Evolutionary conservation across 2,888 invertebrate genomes (phyloP), one percentile per base, ranked within the genome.

Genomic region (Spilarctia lutea): DNA sequence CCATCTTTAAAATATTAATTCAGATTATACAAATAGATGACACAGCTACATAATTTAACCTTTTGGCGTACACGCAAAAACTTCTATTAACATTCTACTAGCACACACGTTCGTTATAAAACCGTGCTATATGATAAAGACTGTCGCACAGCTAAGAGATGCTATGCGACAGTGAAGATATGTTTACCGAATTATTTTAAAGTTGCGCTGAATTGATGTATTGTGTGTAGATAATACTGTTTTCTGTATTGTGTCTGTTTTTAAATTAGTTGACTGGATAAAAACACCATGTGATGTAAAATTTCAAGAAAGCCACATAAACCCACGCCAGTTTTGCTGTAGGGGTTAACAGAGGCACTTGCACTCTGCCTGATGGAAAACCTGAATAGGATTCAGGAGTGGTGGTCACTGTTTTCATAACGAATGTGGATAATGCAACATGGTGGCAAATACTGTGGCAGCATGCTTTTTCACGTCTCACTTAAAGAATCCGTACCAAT

Each of bases 11-110:
- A 56, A 77, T 76, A 78, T 72, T 82, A 81, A 76, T 79, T 78
- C 70, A 84, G 81, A 84, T 82, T 81, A 81, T 79, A 72, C 74
- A 77, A 83, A 82, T 76, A 84, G 79, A 83, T 84, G 85, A 83
- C 85, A 83, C 30, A 73, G 73, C 77, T 73, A 48, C 8, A n/a
- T 63, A 63, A 63, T 73, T 45, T 82, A 83, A 84, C 83, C 85
- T 83, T 84, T 81, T 66, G 68, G 63, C 65, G 72, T 75, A 74
- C 77, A 74, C 48, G 76, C 77, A 82, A 79, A 83, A 84, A 83
- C 63, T 63, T 71, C 48, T 79, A 81, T 85, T 85, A 77, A 82
- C 75, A 85, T 85, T 82, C 82, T 79, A 24, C 73, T 70, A 72
- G 77, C 77, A 81, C 74, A 75, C 67, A 73, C 27, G 70, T 77